Evolutionary conservation across 30 jellyfish, hydroid and myxozoan genomes (phyloP), one percentile per base, ranked within the genome.

Genomic region (Aurelia coerulea): DNA sequence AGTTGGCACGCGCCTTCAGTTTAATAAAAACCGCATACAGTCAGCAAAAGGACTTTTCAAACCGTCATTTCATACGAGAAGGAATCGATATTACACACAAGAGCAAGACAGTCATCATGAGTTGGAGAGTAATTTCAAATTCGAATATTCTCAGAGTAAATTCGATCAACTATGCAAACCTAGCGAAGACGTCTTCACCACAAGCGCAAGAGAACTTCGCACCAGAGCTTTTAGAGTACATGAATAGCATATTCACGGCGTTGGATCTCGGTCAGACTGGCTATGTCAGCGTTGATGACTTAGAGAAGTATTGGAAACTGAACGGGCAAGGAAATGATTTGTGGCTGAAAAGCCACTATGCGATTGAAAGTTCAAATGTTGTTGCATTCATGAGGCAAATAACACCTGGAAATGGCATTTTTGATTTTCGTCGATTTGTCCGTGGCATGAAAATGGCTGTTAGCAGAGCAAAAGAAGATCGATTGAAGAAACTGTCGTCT

Each of bases 391-490:
- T 83, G 92, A 63, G 39, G 32, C 77, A 83, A 16, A 60, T 72
- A 64, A 62, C 72, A 4, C 92, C 79, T 10, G 72, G n/a, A 3
- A 83, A 73, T 42, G 83, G 92, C 29, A 50, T 83, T 86, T 60
- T 83, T 69, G 71, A 49, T 50, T 72, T 67, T 31, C 70, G 86
- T 1, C 29, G 74, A 19, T 79, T 79, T 64, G 67, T 79, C n/a
- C 80, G 89, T 10, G 89, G 89, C 62, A 65, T 79, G 89, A 79
- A 79, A 64, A 63, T 79, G 89, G 89, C 89, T 16, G 89, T 79
- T 14, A 79, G 89, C 73, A 66, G 74, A 32, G 89, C 89, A 6
- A 79, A 79, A 46, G 53, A 65, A 39, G 72, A 63, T 42, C 81
- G 80, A 1, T 70, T 79, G 16, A 51, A 75, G 80, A 46, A 64